Evolutionary conservation across 2,113 vertebrate genomes (phyloP).

Genomic region (Bos javanicus): DNA sequence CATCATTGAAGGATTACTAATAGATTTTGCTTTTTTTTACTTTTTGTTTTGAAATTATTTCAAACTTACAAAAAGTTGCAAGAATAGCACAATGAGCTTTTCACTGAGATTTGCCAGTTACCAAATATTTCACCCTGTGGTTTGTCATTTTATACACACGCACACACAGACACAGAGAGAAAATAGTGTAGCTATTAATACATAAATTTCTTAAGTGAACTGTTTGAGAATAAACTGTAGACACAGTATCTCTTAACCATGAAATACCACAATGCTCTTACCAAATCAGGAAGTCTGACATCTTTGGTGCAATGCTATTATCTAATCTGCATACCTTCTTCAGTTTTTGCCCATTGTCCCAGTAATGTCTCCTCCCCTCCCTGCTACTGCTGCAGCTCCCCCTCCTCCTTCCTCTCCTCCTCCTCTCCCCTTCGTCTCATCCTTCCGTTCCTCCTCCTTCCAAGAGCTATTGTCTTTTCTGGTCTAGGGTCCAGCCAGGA

Average conservation of each 20-base stretch:
- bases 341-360: not conserved
- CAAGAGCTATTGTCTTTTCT: not conserved
- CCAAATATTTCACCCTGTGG: not conserved
- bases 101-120: not conserved
- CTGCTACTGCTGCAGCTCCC: not conserved
- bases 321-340: not conserved
- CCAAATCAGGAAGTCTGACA: constrained; percentile 5
- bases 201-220: not conserved
- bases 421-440: not conserved
- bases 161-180: not conserved
- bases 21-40: not conserved
- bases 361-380: not conserved
- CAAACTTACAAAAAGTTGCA: not conserved
- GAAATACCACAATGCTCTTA: not conserved
- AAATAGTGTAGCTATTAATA: not conserved
- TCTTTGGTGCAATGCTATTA: not conserved
- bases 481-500: not conserved
- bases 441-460: too few relatives aligned
- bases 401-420: too few relatives aligned
- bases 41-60: constrained; percentile 33
- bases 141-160: not conserved
- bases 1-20: not conserved
- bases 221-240: not conserved
- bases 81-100: not conserved
- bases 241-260: not conserved